Conservation (phyloP, 2,797 vertebrate species). For the Otolemur crassicaudatus region DNA sequence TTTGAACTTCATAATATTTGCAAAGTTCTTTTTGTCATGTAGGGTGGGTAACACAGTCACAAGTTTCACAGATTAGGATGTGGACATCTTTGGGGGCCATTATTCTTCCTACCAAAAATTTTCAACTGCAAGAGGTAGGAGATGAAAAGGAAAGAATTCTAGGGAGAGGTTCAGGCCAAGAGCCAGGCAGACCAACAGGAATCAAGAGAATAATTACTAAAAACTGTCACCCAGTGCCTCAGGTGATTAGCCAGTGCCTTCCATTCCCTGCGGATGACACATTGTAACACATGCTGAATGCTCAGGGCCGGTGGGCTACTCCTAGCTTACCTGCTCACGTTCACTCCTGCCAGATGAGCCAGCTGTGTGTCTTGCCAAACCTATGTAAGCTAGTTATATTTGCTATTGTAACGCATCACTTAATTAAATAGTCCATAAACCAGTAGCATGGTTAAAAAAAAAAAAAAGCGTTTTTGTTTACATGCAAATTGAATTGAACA, state of each 20-base stretch:
- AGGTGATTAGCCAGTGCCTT: background rate
- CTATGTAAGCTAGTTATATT: slow-evolving; percentile 6
- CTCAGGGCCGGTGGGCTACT: background rate
- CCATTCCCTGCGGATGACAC: background rate
- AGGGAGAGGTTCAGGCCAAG: background rate
- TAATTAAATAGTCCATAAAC: slow-evolving; percentile 41
- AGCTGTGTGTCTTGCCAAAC: background rate
- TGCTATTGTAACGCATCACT: background rate
- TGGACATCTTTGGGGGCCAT: background rate
- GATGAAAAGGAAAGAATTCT: background rate
- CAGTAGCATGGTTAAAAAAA: background rate
- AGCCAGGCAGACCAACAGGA: background rate
- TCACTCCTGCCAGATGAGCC: background rate
- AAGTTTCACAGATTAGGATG: background rate
- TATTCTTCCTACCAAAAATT: background rate
- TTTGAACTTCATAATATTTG: background rate
- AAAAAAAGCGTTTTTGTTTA: background rate
- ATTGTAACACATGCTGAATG: background rate
- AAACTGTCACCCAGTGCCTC: background rate
- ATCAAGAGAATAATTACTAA: background rate
- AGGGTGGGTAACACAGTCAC: background rate
- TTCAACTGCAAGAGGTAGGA: background rate
- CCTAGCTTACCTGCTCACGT: background rate
- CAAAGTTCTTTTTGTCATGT: slow-evolving; percentile 6
- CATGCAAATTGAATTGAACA: slow-evolving; percentile 8